phyloP scores from a whole-genome alignment of 2,888 invertebrate species.

The Dolomedes plantarius region DNA sequence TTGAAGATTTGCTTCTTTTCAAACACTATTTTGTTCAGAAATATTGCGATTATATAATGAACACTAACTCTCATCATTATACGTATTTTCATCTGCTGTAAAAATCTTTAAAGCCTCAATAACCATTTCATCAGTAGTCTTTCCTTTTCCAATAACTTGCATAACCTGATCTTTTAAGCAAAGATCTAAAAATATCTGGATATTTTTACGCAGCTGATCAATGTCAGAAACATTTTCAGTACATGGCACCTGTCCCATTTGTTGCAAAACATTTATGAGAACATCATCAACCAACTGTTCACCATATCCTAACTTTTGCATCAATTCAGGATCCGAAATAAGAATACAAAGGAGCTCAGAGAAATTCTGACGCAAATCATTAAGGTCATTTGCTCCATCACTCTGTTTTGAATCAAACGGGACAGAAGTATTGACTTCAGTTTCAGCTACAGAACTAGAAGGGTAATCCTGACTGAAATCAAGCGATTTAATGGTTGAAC shows the following conservation, averaged over 20 bases:
- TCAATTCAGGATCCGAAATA: slow-evolving; percentile 65
- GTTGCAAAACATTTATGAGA: slow-evolving; percentile 52
- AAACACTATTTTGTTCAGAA: too few species aligned
- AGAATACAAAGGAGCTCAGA: slow-evolving; percentile 64
- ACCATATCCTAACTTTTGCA: slow-evolving; percentile 66
- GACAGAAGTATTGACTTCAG: not conserved
- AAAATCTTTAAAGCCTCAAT: slow-evolving; percentile 54
- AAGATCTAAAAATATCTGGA: slow-evolving; percentile 52
- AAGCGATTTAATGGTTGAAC: not conserved
- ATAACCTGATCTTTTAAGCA: slow-evolving; percentile 70
- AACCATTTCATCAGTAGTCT: slow-evolving; percentile 54
- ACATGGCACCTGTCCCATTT: slow-evolving; percentile 52
- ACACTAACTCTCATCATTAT: too few species aligned
- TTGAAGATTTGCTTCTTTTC: too few species aligned
- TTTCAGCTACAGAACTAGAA: not conserved
- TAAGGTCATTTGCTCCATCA: not conserved
- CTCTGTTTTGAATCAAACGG: too few species aligned
- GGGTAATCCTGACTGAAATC: not conserved
- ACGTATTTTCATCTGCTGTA: not conserved
- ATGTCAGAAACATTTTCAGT: slow-evolving; percentile 37
- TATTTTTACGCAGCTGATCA: slow-evolving; percentile 57
- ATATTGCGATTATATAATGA: too few species aligned
- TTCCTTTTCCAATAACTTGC: slow-evolving; percentile 48
- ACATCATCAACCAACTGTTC: slow-evolving; percentile 65
- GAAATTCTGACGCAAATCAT: slow-evolving; percentile 58